Conservation (phyloP, 2,888 invertebrate species). For the Melanargia galathea region DNA sequence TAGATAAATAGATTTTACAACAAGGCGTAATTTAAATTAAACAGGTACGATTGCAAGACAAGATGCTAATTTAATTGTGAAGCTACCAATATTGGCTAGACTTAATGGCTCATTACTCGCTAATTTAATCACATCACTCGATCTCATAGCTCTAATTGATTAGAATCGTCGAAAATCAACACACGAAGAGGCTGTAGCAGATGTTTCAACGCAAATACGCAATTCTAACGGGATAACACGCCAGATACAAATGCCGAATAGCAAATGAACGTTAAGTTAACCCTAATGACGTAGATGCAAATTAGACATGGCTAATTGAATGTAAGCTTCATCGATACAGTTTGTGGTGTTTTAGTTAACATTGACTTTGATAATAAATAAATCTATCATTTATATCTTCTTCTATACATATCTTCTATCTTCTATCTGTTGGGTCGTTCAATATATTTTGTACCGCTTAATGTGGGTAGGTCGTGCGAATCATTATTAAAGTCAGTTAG, state of each 20-base stretch:
- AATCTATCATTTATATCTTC: too few species aligned
- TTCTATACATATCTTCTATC: too few species aligned
- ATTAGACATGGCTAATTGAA: conserved; percentile 9
- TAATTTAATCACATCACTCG: conserved; percentile 6
- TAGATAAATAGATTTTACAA: too few species aligned
- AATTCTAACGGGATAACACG: conserved; percentile 11
- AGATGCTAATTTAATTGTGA: too few species aligned
- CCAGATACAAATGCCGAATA: conserved; percentile 7
- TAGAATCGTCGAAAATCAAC: conserved; percentile 19
- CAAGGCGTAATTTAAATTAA: too few species aligned
- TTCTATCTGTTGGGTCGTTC: too few species aligned
- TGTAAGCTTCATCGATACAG: conserved; percentile 4
- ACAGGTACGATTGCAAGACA: too few species aligned
- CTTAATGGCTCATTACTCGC: background rate
- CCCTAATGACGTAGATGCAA: conserved; percentile 12
- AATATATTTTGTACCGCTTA: too few species aligned
- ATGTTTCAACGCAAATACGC: conserved; percentile 15
- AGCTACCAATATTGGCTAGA: background rate
- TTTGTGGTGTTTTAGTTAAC: background rate
- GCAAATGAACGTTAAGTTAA: conserved; percentile 17
- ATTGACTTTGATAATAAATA: too few species aligned
- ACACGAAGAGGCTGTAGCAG: background rate
- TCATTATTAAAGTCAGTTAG: too few species aligned
- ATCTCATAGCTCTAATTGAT: conserved; percentile 1
- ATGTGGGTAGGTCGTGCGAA: too few species aligned